Evolutionary conservation across 2,113 vertebrate genomes (phyloP).

Genomic region (Sylvia atricapilla): DNA sequence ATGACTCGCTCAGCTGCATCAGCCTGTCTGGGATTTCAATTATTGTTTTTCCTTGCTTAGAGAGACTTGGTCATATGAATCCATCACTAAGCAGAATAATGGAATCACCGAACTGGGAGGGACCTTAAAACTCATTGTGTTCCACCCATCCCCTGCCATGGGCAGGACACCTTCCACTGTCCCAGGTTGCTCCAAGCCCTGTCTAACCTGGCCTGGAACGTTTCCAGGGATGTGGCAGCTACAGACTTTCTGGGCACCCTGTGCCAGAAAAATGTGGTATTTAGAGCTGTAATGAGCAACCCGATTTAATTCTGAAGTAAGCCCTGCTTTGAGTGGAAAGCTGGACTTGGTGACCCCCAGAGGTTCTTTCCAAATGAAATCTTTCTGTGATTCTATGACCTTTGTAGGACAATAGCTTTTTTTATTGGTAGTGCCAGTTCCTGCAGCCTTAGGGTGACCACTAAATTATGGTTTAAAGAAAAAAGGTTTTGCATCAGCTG

Average conservation of each 20-base stretch:
- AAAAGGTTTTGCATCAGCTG: constrained; percentile 45
- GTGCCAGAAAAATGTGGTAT: not conserved
- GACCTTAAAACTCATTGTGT: not conserved
- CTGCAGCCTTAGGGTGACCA: constrained; percentile 25
- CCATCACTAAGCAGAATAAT: not conserved
- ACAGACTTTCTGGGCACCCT: not conserved
- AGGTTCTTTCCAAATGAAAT: constrained; percentile 24
- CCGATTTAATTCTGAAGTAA: not conserved
- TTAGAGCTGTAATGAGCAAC: not conserved
- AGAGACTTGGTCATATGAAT: not conserved
- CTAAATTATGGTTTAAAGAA: constrained; percentile 53
- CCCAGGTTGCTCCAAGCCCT: not conserved
- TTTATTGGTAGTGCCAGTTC: constrained; percentile 17
- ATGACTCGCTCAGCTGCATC: not conserved
- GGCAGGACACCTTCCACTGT: not conserved
- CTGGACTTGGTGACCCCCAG: not conserved
- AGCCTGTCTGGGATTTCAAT: not conserved
- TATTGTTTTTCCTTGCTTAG: not conserved
- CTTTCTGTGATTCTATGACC: not conserved
- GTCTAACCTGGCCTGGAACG: rapidly evolving
- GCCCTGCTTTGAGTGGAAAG: not conserved
- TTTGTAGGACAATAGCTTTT: not conserved
- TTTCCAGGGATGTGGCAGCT: not conserved
- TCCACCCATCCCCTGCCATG: not conserved
- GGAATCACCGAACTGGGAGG: not conserved